Evolutionary conservation across 1,140 invertebrate genomes (phyloP), one percentile per base, ranked within the genome.

Genomic region (Conus betulinus): DNA sequence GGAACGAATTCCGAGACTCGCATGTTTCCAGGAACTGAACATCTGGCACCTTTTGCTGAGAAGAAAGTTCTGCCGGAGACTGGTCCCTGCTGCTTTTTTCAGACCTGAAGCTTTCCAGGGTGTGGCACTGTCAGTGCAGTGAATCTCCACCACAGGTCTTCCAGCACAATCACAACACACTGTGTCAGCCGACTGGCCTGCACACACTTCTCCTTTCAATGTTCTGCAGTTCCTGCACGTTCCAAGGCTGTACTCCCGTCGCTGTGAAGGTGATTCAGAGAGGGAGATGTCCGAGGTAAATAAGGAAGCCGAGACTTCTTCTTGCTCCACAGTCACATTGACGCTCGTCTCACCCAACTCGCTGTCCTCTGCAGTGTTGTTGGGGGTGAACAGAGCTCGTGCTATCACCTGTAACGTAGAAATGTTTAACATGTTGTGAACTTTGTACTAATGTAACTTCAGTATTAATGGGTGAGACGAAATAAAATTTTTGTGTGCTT

Each of bases 271-370:
- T 8, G 81, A 55, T 39, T n/a, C 25, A 5, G 52, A 11, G n/a
- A 15, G 82, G 82, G 57, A 13, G 23, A 15, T 5, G 82, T 84
- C 82, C 7, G 57, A 5, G 25, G 55, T 25, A 67, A 84, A 63
- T 23, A 84, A 23, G 13, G 57, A 84, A 3, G 27, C 10, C 25
- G 82, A 84, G 23, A 51, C 55, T 39, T 84, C 82, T 39, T 84
- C 82, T 55, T 84, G 82, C 55, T 84, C 82, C 27, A 84, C 51
- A 8, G 82, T 84, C 20, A 63, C 63, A 55, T 63, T 39, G 55
- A 63, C 7, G 55, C 23, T 53, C 53, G 23, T 84, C 8, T 84
- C 82, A 25, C 55, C 82, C 5, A 84, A 51, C n/a, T 60, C 82
- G 20, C 82, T 84, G 82, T 84, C 82, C 3, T 39, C 82, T 8